Evolutionary conservation across 1,140 invertebrate species (phyloP).

Genomic region (Hormaphis cornu): DNA sequence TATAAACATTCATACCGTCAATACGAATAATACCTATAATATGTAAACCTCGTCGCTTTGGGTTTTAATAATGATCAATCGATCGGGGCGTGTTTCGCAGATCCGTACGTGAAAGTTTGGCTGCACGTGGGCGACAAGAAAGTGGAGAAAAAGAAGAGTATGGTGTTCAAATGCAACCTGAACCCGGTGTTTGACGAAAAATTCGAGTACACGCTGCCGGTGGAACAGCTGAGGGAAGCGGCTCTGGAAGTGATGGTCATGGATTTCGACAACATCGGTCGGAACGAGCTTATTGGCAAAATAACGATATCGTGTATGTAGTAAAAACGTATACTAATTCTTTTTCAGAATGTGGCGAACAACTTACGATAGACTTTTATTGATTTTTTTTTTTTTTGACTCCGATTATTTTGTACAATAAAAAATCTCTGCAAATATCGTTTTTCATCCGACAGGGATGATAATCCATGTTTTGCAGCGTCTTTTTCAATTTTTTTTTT

Average conservation of each 20-base stretch:
- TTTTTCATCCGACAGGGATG: too few species aligned
- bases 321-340: background rate
- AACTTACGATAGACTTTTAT: too few species aligned
- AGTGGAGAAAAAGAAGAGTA: constrained; percentile 91
- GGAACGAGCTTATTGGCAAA: constrained; percentile 84
- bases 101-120: constrained; percentile 95
- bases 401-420: too few species aligned
- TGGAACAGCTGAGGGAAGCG: constrained; percentile 88
- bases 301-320: constrained; percentile 71
- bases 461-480: too few species aligned
- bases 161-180: constrained; percentile 84
- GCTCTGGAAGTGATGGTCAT: constrained; percentile 86
- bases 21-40: too few species aligned
- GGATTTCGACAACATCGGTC: constrained; percentile 89
- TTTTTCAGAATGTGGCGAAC: too few species aligned
- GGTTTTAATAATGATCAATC: too few species aligned
- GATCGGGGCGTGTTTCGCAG: constrained; percentile 47
- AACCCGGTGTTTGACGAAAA: constrained; percentile 89
- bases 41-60: too few species aligned
- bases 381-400: too few species aligned
- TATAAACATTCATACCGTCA: too few species aligned
- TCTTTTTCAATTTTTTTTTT: too few species aligned
- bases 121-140: constrained; percentile 87
- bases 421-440: too few species aligned
- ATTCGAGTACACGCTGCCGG: constrained; percentile 85